Evolutionary conservation across 1,140 invertebrate species (phyloP).

Genomic region (Tenebrio molitor): DNA sequence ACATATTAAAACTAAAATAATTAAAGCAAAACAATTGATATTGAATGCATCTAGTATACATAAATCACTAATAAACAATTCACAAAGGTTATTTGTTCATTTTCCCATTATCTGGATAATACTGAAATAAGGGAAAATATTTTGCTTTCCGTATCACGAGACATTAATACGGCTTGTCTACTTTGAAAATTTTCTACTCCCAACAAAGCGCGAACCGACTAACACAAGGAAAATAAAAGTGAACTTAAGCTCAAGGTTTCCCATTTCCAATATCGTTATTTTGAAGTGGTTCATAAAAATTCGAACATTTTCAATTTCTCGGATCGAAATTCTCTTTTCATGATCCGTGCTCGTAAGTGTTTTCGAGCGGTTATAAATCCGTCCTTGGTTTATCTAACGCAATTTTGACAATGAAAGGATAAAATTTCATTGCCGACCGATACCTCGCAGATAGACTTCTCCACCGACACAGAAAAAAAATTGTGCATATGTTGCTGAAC

Average conservation of each 20-base stretch:
- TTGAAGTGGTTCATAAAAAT: constrained; percentile 18
- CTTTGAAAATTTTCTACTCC: no score
- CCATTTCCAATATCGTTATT: constrained; percentile 27
- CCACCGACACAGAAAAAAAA: no score
- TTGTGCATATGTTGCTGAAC: no score
- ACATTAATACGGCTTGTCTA: no score
- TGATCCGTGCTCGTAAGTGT: constrained; percentile 12
- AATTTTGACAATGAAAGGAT: constrained; percentile 2
- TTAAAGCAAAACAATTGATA: no score
- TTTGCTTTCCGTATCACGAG: no score
- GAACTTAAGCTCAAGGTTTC: constrained; percentile 6
- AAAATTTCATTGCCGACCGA: background rate
- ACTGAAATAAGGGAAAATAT: no score
- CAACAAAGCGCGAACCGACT: background rate
- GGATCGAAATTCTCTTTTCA: constrained; percentile 19
- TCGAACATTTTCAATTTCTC: constrained; percentile 9
- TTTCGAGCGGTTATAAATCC: constrained; percentile 17
- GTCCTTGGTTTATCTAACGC: constrained; percentile 14
- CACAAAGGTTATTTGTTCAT: background rate
- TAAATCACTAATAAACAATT: background rate
- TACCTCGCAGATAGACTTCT: no score
- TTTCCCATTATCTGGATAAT: no score
- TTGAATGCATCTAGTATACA: no score
- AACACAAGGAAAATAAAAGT: constrained; percentile 1
- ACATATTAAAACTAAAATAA: no score